These are phyloP conservation scores for Xestia c-nigrum DNA, from an alignment of 2,888 invertebrate genomes.

Conservation along the genomic window DNA sequence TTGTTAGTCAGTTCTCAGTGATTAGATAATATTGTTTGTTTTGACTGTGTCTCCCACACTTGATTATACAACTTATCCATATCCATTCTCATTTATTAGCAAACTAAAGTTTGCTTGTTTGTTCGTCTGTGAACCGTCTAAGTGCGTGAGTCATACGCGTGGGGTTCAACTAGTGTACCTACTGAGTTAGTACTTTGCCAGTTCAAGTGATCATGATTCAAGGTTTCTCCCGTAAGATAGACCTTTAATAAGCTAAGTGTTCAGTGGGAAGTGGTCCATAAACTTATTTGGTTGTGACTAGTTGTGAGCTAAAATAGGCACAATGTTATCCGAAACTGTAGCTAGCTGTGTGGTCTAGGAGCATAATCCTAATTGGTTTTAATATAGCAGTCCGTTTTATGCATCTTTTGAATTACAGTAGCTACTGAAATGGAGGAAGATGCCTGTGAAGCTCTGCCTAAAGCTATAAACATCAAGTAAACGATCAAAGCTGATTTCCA, in stretches of 20 bases:
- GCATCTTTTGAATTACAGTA: constrained; percentile 15
- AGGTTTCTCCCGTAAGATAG: constrained; percentile 61
- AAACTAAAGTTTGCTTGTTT: constrained; percentile 72
- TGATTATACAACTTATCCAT: constrained; percentile 50
- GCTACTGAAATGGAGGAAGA: constrained; percentile 6
- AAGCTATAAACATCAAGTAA: constrained; percentile 22
- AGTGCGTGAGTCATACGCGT: constrained; percentile 83
- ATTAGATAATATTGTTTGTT: constrained; percentile 58
- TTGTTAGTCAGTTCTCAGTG: constrained; percentile 27
- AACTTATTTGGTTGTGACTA: constrained; percentile 32
- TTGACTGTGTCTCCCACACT: constrained; percentile 55
- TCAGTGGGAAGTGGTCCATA: constrained; percentile 60
- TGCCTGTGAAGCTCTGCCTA: not conserved
- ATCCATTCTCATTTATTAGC: constrained; percentile 65
- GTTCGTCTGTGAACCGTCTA: constrained; percentile 83
- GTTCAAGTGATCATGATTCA: constrained; percentile 67
- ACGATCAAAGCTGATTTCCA: constrained; percentile 55
- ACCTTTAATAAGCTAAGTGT: constrained; percentile 52
- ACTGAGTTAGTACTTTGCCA: constrained; percentile 61
- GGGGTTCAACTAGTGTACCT: constrained; percentile 73
- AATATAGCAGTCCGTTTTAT: constrained; percentile 24
- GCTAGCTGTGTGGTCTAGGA: constrained; percentile 17
- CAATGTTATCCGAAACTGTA: constrained; percentile 25
- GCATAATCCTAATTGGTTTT: constrained; percentile 30
- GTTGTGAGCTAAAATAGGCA: constrained; percentile 24